Evolutionary conservation across 2,888 invertebrate species (phyloP).

Genomic region (Gerris lacustris): DNA sequence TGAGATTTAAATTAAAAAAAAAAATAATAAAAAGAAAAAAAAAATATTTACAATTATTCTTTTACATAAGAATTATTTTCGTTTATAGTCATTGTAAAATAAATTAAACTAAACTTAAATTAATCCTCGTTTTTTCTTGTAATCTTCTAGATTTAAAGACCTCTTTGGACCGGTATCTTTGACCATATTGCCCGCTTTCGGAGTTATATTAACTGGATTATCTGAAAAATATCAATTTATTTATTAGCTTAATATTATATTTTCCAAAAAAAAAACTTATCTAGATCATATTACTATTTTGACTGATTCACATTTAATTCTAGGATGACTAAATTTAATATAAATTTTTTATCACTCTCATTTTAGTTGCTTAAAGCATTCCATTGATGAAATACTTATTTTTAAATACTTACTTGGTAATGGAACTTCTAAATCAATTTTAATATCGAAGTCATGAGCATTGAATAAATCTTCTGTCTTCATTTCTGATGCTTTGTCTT

Average conservation of each 20-base stretch:
- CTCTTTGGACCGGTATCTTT: conserved; percentile 72
- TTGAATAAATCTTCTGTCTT: conserved; percentile 43
- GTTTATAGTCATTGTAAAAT: too few species aligned
- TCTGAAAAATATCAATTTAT: conserved; percentile 42
- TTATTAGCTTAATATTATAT: conserved; percentile 8
- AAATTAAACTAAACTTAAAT: conserved; percentile 44
- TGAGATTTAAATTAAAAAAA: too few species aligned
- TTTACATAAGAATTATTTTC: too few species aligned
- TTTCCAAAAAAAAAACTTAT: conserved; percentile 8
- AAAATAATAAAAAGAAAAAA: too few species aligned
- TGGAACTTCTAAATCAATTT: conserved; percentile 79
- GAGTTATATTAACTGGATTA: conserved; percentile 55
- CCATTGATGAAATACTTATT: too few species aligned
- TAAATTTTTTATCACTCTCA: too few species aligned
- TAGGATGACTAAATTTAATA: background rate
- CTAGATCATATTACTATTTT: background rate
- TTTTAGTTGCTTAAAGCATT: too few species aligned
- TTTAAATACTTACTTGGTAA: conserved; percentile 53
- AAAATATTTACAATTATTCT: too few species aligned
- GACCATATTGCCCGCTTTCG: conserved; percentile 55
- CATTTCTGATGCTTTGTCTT: conserved; percentile 19
- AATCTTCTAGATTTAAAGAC: conserved; percentile 79
- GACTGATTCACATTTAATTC: background rate
- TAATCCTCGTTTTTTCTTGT: conserved; percentile 82
- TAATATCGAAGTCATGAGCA: conserved; percentile 88